Evolutionary conservation across 1,140 invertebrate genomes (phyloP).

Genomic region (Pseudomyrmex sp.): DNA sequence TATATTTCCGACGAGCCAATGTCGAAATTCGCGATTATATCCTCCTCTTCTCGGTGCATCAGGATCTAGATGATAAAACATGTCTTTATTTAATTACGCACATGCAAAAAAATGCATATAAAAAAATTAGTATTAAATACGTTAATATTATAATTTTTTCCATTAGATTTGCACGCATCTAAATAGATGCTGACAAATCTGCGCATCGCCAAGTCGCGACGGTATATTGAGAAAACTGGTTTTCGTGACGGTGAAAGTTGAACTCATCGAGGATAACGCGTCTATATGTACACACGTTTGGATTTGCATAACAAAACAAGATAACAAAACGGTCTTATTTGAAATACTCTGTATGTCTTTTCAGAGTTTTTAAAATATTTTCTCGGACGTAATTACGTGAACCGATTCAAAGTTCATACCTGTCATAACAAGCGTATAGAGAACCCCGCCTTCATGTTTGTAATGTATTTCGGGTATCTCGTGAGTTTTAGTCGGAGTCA

Average conservation of each 20-base stretch:
- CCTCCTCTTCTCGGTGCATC: conserved; percentile 87
- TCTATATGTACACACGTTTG: not conserved
- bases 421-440: conserved; percentile 88
- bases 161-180: not conserved
- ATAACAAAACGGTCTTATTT: conserved; percentile 7
- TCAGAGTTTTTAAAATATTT: not conserved
- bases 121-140: conserved; percentile 9
- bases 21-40: conserved; percentile 88
- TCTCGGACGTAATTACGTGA: no score
- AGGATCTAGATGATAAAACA: conserved; percentile 85
- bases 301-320: conserved; percentile 5
- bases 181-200: not conserved
- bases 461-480: conserved; percentile 83
- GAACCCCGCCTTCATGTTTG: conserved; percentile 83
- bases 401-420: conserved; percentile 77
- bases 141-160: not conserved
- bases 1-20: conserved; percentile 91
- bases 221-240: conserved; percentile 63
- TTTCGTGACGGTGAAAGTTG: conserved; percentile 68
- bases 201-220: not conserved
- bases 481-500: conserved; percentile 84
- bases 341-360: not conserved
- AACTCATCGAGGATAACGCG: conserved; percentile 28
- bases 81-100: not conserved
- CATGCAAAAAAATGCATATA: not conserved